Evolutionary conservation across 2,888 invertebrate species (phyloP), one percentile per base, ranked within the genome.

Genomic region (Andrena fulva): DNA sequence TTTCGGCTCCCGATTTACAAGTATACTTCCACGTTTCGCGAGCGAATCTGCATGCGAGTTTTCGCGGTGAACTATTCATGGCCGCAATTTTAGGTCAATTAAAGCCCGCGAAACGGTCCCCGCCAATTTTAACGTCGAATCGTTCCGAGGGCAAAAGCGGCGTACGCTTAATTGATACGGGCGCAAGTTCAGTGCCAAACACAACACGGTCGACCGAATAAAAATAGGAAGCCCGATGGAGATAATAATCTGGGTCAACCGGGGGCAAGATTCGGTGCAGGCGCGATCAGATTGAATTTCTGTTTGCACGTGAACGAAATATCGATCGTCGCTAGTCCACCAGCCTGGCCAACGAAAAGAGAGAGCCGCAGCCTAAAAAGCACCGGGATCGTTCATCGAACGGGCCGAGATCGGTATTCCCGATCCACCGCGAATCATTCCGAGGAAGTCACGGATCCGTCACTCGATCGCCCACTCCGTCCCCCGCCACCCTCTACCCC

Each of bases 221-320:
- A 88, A 87, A 88, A 84, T 85, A 84, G 78, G 70, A 60, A 67
- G 67, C 63, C 8, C 81, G 63, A 72, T 42, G 60, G 56, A 70
- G 80, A 75, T 84, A 69, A 82, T 77, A 77, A 87, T 87, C 81
- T 82, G 60, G 88, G 87, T 86, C 86, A 73, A 59, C 52, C 3
- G 56, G 42, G 73, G 76, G 73, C 63, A 71, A 85, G 78, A 87
- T 80, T 76, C 76, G 76, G 52, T 50, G 81, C 77, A 62, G 62
- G 63, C 48, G 60, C 78, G 87, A 87, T 82, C 78, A n/a, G 86
- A 86, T 82, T 87, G 85, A 76, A 87, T 80, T 85, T 85, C 77
- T 73, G 68, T 80, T 84, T 80, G 77, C 75, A 87, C 87, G 74
- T 74, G 82, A 42, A 63, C 60, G 59, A 87, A 66, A 84, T 85